Evolutionary conservation across 2,888 invertebrate species (phyloP), one percentile per base, ranked within the genome.

Genomic region (Euplexia lucipara): DNA sequence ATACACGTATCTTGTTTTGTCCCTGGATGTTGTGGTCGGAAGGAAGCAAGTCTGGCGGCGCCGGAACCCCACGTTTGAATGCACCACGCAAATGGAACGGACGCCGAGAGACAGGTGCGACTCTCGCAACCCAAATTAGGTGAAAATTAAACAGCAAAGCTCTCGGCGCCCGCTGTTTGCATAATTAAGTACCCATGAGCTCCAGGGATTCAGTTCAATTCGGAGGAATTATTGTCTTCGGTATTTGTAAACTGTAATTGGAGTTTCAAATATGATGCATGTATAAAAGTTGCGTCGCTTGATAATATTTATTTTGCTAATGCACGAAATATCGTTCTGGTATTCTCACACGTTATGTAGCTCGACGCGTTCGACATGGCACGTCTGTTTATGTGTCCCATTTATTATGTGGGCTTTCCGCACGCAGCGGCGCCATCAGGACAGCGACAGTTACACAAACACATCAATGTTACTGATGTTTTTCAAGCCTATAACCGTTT

Each of bases 341-440:
- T 56, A 37, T 47, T 59, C 39, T 49, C 39, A 37, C 51, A 44
- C 32, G 51, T 75, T 34, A 53, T 41, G 34, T 26, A 12, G 42
- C 14, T 12, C 7, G 52, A 18, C 34, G 22, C 44, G 44, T 44
- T 49, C 10, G 35, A 39, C 39, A 22, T 22, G 35, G 26, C 57
- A 20, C 26, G 54, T 70, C 53, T 83, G 81, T 84, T 85, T 81
- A 81, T 79, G 63, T 79, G 84, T 78, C 60, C 83, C 75, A 85
- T 77, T 83, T 83, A 69, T 52, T 62, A 80, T 68, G 67, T 65
- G 66, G 64, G 67, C 69, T 79, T 64, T 67, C 62, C 64, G 64
- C 63, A 49, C 54, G 59, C 63, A 68, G 48, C 54, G 67, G 65
- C 64, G 65, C 70, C 65, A 53, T 26, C 49, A 18, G 56, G 45